Percentiles rank a stretch among this genome's conserved stretches.
Conservation (phyloP, 1,140 invertebrate species). For the Pachypsylla venusta region DNA sequence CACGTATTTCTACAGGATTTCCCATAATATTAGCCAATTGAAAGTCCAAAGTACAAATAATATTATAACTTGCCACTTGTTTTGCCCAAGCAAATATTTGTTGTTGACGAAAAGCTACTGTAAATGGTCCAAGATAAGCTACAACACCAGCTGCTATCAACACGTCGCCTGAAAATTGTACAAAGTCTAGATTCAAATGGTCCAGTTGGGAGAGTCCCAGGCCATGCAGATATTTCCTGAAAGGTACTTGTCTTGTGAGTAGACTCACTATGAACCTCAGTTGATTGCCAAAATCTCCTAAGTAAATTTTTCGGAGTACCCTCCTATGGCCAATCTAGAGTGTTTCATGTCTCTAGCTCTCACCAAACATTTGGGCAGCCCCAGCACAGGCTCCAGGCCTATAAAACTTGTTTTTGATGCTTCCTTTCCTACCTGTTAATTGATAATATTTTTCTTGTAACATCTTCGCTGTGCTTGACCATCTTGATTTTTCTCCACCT, state of each 20-base stretch:
- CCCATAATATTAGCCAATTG: slow-evolving; percentile 60
- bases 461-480: slow-evolving; percentile 59
- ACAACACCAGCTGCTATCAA: slow-evolving; percentile 75
- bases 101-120: slow-evolving; percentile 50
- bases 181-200: no score
- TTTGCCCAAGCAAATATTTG: slow-evolving; percentile 60
- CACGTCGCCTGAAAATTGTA: slow-evolving; percentile 57
- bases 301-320: no score
- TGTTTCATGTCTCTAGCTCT: no score
- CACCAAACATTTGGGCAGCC: no score
- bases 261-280: no score
- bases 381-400: no score
- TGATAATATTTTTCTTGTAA: slow-evolving; percentile 47
- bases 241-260: no score
- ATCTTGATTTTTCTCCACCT: slow-evolving; percentile 65
- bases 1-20: slow-evolving; percentile 68
- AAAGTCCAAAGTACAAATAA: slow-evolving; percentile 61
- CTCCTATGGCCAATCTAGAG: no score
- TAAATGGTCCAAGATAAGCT: slow-evolving; percentile 83
- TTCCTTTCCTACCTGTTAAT: slow-evolving; percentile 38
- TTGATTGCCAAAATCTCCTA: no score
- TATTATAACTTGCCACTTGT: slow-evolving; percentile 43
- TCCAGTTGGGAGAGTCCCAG: no score
- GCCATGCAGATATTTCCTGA: no score
- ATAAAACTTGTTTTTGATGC: no score